Evolutionary conservation across 1,140 invertebrate species (phyloP).

Genomic region (Globodera ellingtonae): DNA sequence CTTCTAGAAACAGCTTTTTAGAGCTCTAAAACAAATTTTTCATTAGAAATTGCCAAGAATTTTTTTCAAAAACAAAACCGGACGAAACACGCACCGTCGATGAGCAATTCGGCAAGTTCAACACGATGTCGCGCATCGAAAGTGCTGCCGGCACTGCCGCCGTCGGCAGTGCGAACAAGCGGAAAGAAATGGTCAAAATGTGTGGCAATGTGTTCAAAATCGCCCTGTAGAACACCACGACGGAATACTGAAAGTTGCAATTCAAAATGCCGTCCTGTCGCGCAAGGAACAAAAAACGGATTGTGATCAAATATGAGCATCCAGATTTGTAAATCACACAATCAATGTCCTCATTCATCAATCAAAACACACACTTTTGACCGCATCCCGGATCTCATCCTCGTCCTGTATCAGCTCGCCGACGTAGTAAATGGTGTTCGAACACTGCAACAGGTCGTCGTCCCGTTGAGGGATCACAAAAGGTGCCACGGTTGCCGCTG

Average conservation of each 20-base stretch:
- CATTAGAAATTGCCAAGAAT: no score
- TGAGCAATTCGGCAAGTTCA: slow-evolving; percentile 25
- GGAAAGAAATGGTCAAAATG: slow-evolving; percentile 39
- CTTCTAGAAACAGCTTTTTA: no score
- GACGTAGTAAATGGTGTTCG: slow-evolving; percentile 34
- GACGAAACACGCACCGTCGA: slow-evolving; percentile 11
- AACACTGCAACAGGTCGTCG: slow-evolving; percentile 33
- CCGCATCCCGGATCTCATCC: slow-evolving; percentile 23
- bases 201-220: slow-evolving; percentile 30
- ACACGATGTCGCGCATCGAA: slow-evolving; percentile 24
- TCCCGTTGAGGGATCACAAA: slow-evolving; percentile 37
- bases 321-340: background rate
- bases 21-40: no score
- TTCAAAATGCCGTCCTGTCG: no score
- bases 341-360: no score
- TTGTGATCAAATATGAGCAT: background rate
- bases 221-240: slow-evolving; percentile 17
- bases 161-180: slow-evolving; percentile 29
- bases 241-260: slow-evolving; percentile 23
- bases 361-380: slow-evolving; percentile 11
- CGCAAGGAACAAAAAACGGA: no score
- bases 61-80: no score
- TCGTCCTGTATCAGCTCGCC: slow-evolving; percentile 24
- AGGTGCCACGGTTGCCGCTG: background rate
- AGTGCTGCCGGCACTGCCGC: slow-evolving; percentile 4